These are phyloP conservation scores for Sebastes steindachneri DNA, from an alignment of 2,797 vertebrate genomes.

Conservation along the genomic window DNA sequence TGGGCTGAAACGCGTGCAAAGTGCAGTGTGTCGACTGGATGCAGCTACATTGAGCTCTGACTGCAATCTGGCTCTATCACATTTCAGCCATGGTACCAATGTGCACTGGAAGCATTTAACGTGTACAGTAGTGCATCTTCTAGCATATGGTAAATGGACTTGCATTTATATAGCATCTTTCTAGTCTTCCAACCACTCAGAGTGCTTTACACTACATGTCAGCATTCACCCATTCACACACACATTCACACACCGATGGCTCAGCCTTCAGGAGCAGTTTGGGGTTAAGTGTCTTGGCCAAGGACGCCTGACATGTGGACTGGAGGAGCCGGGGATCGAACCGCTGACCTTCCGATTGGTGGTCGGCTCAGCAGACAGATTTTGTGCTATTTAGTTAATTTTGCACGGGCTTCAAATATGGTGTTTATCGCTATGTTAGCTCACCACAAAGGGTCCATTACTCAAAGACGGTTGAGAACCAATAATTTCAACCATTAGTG, in stretches of 20 bases:
- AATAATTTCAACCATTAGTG: too few relatives aligned
- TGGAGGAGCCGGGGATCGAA: not conserved
- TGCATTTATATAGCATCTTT: too few relatives aligned
- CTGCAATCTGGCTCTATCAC: not conserved
- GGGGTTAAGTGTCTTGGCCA: too few relatives aligned
- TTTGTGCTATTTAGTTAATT: too few relatives aligned
- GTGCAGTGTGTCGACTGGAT: not conserved
- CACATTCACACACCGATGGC: not conserved
- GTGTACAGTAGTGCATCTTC: not conserved
- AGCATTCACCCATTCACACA: not conserved
- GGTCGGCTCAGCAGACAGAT: too few relatives aligned
- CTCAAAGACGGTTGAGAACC: too few relatives aligned
- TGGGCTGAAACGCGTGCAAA: not conserved
- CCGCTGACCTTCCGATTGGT: not conserved
- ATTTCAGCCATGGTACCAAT: not conserved
- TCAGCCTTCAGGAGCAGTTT: too few relatives aligned
- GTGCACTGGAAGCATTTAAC: not conserved
- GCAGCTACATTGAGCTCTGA: not conserved
- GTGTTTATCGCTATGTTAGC: too few relatives aligned
- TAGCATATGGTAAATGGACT: too few relatives aligned
- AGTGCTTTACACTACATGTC: not conserved
- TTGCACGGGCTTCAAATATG: too few relatives aligned
- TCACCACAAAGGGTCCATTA: too few relatives aligned
- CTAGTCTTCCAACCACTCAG: too few relatives aligned
- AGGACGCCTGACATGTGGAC: not conserved